A percentile compares a stretch with the other conserved stretches of the same genome.
These are phyloP conservation scores for Proterorhinus semilunaris DNA, from an alignment of 2,113 vertebrate genomes.

Conservation along the genomic window DNA sequence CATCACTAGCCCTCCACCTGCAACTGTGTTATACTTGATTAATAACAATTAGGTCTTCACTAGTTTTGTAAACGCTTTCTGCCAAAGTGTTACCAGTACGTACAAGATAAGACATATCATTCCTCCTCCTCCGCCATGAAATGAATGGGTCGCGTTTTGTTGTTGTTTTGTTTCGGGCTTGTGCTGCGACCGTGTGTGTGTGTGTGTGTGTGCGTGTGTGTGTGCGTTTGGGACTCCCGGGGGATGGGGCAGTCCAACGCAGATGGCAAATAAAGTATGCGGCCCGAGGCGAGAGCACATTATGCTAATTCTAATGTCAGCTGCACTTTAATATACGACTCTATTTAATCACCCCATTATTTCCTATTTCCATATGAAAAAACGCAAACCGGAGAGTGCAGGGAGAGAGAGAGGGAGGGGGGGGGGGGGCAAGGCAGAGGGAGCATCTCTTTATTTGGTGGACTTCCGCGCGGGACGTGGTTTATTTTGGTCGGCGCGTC, in stretches of 20 bases:
- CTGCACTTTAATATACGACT: constrained; percentile 99
- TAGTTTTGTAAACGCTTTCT: too few species aligned
- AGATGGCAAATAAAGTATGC: constrained; percentile 99
- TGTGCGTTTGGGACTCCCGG: constrained; percentile 84
- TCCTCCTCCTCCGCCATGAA: constrained; percentile 84
- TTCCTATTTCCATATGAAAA: constrained; percentile 98
- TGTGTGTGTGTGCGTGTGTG: constrained; percentile 13
- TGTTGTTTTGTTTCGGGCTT: constrained; percentile 88
- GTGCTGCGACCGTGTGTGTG: neutral
- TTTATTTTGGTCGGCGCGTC: neutral
- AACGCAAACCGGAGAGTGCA: constrained; percentile 26
- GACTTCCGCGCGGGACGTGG: constrained; percentile 29
- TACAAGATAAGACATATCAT: constrained; percentile 63
- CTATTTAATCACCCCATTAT: constrained; percentile 99
- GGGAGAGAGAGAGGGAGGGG: constrained; percentile 14
- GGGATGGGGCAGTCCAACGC: constrained; percentile 93
- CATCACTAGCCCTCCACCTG: too few species aligned
- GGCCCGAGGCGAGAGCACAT: constrained; percentile 99
- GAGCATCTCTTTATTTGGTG: constrained; percentile 48
- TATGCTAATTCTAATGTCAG: constrained; percentile 99
- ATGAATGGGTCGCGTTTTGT: constrained; percentile 71
- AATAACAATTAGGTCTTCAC: too few species aligned
- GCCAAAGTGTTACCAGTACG: neutral
- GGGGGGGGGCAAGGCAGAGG: constrained; percentile 2
- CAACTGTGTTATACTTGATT: too few species aligned